Evolutionary conservation across 2,113 vertebrate species (phyloP).

Genomic region (Sylvia atricapilla): DNA sequence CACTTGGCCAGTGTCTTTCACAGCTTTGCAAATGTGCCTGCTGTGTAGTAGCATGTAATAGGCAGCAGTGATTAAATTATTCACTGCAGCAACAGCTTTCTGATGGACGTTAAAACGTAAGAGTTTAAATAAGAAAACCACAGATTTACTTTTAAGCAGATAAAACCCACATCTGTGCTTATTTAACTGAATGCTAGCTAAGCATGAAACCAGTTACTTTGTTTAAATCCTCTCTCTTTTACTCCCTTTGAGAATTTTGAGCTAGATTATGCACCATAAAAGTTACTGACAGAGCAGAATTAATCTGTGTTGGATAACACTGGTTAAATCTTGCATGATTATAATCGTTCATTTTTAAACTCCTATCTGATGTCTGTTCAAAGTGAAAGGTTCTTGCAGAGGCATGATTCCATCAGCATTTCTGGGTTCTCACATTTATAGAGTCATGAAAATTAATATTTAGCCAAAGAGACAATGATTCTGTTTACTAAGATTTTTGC

Average conservation of each 20-base stretch:
- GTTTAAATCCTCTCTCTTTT: slow-evolving; percentile 34
- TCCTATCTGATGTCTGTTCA: background rate
- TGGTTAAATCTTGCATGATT: background rate
- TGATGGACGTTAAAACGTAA: slow-evolving; percentile 50
- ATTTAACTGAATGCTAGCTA: slow-evolving; percentile 53
- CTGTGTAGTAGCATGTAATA: background rate
- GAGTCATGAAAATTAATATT: background rate
- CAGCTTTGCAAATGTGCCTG: background rate
- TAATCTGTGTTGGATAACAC: background rate
- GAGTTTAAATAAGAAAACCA: slow-evolving; percentile 67
- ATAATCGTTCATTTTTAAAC: background rate
- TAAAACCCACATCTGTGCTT: slow-evolving; percentile 47
- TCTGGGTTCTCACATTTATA: background rate
- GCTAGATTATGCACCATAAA: background rate
- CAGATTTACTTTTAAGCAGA: slow-evolving; percentile 64
- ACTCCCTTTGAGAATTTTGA: background rate
- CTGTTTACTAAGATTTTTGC: background rate
- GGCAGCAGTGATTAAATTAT: slow-evolving; percentile 63
- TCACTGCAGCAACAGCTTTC: slow-evolving; percentile 53
- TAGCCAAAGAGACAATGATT: background rate
- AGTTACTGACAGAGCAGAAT: background rate
- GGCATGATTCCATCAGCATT: background rate
- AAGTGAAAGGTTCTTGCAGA: background rate
- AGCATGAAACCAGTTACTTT: slow-evolving; percentile 27
- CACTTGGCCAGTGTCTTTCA: background rate